Conservation (phyloP, 2,797 vertebrate genomes). For the Phrynocephalus vlangalii region DNA sequence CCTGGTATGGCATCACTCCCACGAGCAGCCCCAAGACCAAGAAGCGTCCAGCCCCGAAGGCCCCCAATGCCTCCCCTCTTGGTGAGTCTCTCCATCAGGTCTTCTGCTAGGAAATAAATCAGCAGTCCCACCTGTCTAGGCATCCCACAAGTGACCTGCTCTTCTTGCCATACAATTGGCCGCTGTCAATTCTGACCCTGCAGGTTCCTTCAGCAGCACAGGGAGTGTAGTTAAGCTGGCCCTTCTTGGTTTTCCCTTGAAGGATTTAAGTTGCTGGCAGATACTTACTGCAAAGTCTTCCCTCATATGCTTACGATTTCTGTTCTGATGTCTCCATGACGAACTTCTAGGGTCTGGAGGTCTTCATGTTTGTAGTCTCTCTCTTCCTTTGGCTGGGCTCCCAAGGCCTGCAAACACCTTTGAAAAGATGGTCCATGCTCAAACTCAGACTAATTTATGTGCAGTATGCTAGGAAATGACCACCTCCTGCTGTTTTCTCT, state of each 20-base stretch:
- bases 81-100: constrained; percentile 75
- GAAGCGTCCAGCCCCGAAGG: constrained; percentile 89
- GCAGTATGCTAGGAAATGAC: background rate
- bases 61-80: constrained; percentile 81
- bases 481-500: background rate
- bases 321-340: background rate
- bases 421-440: background rate
- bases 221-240: background rate
- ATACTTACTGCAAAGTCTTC: background rate
- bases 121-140: too few species aligned
- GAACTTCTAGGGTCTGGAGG: background rate
- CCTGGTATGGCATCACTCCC: constrained; percentile 94
- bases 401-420: background rate
- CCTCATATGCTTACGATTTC: background rate
- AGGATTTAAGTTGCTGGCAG: background rate
- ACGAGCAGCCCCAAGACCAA: constrained; percentile 84
- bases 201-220: background rate
- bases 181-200: constrained; percentile 15
- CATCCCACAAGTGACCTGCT: background rate
- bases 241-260: background rate
- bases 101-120: rapidly evolving
- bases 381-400: background rate
- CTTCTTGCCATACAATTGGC: constrained; percentile 1
- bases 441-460: too few species aligned
- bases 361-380: background rate